Evolutionary conservation across 2,797 vertebrate genomes (phyloP), one percentile per base, ranked within the genome.

Genomic region (Anniella stebbinsi): DNA sequence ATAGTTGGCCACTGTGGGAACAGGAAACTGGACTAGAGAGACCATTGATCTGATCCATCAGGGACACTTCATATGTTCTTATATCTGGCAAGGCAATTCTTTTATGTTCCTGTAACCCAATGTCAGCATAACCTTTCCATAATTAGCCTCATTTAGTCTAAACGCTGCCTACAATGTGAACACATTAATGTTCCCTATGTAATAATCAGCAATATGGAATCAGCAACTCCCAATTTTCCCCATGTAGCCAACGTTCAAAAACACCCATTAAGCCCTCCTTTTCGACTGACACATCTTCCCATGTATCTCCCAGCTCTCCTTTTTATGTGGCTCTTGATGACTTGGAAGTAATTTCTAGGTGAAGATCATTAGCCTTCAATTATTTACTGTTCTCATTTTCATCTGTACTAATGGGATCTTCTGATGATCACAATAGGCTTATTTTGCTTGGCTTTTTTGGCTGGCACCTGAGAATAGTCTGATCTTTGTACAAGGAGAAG

Each of bases 311-410:
- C 21, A 38, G 30, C 18, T 77, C 25, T 57, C 51, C 18, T 33
- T 86, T 67, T 51, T 69, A 86, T 80, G 75, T 78, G 85, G 66
- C 48, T 70, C 88, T 51, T 60, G 85, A 72, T 25, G 51, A 60
- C 78, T 30, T 57, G 67, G 73, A 78, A 72, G 48, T 84, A 92
- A 87, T 83, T 87, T 86, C 72, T 84, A 84, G n/a, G 21, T 54
- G 25, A 78, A 84, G 17, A 89, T 75, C 48, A 86, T 77, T 84
- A 89, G 11, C 75, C n/a, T 73, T 78, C 72, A 78, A 57, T 84
- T 73, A 89, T 87, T 72, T 80, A 87, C 23, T 2, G 72, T 41
- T 18, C 73, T 66, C 38, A 63, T 78, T n/a, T 80, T 84, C 33
- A 28, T 72, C 41, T 66, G 45, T 51, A 83, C 73, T 41, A 78